Evolutionary conservation across 2,113 vertebrate genomes (phyloP).

Genomic region (Myotis yumanensis): DNA sequence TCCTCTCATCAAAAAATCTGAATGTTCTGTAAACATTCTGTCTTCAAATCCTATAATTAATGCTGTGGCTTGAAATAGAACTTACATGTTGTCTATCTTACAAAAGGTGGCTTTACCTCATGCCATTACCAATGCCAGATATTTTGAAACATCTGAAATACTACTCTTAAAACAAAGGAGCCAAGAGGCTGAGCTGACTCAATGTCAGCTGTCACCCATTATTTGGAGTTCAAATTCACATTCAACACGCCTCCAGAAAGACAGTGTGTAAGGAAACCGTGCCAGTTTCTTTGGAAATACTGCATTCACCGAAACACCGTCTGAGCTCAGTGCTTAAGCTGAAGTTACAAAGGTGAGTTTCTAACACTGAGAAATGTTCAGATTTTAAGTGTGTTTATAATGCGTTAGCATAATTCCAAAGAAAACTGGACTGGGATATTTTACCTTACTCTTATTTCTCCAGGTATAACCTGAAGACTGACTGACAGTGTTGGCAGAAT

Average conservation of each 20-base stretch:
- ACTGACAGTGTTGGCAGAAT: not conserved
- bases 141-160: not conserved
- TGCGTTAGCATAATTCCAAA: not conserved
- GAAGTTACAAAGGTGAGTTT: not conserved
- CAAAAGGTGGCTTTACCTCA: slow-evolving; percentile 4
- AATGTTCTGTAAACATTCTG: not conserved
- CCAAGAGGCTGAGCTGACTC: not conserved
- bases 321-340: not conserved
- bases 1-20: not conserved
- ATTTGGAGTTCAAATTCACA: not conserved
- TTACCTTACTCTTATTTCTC: not conserved
- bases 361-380: not conserved
- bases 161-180: not conserved
- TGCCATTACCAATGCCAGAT: not conserved
- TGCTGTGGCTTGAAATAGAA: slow-evolving; percentile 31
- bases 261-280: not conserved
- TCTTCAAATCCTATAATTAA: slow-evolving; percentile 16
- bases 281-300: not conserved
- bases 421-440: not conserved
- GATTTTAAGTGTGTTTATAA: slow-evolving; percentile 2
- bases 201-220: not conserved
- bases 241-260: not conserved
- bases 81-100: not conserved
- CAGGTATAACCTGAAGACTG: not conserved
- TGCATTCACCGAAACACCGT: not conserved